These are phyloP conservation scores for Coenonympha glycerion DNA, from an alignment of 2,888 invertebrate genomes.

Conservation along the genomic window DNA sequence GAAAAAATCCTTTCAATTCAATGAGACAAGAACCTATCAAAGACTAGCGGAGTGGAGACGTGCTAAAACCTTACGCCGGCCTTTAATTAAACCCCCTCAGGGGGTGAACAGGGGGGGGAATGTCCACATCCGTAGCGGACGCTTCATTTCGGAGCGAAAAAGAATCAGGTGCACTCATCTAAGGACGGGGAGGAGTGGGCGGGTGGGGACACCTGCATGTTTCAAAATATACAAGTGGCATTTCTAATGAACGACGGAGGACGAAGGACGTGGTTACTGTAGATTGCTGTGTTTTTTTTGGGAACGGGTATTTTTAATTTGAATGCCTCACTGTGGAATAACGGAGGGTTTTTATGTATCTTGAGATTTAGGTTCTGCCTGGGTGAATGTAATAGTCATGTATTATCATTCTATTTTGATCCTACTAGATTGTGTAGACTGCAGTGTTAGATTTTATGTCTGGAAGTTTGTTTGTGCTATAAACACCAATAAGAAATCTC, in stretches of 20 bases:
- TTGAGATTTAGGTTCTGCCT: too few species aligned
- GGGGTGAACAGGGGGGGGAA: slow-evolving; percentile 33
- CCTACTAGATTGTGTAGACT: too few species aligned
- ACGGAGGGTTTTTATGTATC: not conserved
- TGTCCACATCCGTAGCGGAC: slow-evolving; percentile 68
- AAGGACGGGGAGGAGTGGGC: slow-evolving; percentile 27
- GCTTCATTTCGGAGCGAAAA: slow-evolving; percentile 67
- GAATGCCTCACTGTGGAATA: not conserved
- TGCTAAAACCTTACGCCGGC: slow-evolving; percentile 68
- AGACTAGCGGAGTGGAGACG: slow-evolving; percentile 45
- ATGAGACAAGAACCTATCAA: slow-evolving; percentile 44
- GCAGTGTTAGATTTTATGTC: too few species aligned
- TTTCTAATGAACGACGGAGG: slow-evolving; percentile 8
- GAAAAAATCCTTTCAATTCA: slow-evolving; percentile 51
- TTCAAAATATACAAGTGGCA: slow-evolving; percentile 14
- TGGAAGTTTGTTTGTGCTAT: too few species aligned
- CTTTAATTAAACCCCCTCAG: slow-evolving; percentile 71
- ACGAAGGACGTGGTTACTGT: slow-evolving; percentile 3
- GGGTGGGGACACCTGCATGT: slow-evolving; percentile 5
- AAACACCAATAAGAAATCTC: too few species aligned
- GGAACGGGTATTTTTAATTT: not conserved
- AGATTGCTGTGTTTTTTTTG: slow-evolving; percentile 1
- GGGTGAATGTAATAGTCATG: too few species aligned
- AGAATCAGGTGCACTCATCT: slow-evolving; percentile 53
- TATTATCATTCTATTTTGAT: too few species aligned